phyloP scores from a whole-genome alignment of 2,797 vertebrate species.

The Ispidina picta region DNA sequence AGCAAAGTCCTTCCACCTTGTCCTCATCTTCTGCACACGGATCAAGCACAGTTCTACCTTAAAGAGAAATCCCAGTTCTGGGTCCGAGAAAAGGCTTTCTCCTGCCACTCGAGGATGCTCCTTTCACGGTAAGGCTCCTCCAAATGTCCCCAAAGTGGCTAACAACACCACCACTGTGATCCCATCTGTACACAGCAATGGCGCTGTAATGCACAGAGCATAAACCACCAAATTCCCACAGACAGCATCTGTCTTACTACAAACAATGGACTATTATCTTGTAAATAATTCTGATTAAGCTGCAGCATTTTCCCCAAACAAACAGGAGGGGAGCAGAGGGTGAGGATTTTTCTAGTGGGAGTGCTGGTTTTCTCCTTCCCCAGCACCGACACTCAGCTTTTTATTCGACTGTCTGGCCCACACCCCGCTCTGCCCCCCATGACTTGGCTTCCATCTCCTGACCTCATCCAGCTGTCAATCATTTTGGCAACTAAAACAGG shows the following conservation, averaged over 20 bases:
- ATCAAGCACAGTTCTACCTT: neutral
- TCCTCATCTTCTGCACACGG: neutral
- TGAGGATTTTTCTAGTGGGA: constrained; percentile 58
- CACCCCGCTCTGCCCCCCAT: neutral
- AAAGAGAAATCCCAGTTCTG: constrained; percentile 29
- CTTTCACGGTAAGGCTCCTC: constrained; percentile 61
- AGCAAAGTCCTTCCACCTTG: neutral
- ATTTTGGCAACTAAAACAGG: constrained; percentile 16
- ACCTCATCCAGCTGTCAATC: constrained; percentile 24
- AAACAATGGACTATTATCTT: constrained; percentile 86
- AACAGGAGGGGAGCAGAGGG: constrained; percentile 63
- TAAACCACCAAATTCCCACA: constrained; percentile 83
- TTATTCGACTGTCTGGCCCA: constrained; percentile 25
- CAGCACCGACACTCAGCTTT: constrained; percentile 32
- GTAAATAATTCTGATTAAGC: constrained; percentile 87
- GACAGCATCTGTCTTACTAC: constrained; percentile 83
- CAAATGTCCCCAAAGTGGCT: constrained; percentile 67
- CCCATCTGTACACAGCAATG: constrained; percentile 78
- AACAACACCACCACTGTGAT: constrained; percentile 72
- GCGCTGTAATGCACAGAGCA: constrained; percentile 73
- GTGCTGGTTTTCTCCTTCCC: constrained; percentile 24
- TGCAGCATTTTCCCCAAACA: constrained; percentile 77
- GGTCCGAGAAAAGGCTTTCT: neutral
- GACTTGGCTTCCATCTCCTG: constrained; percentile 50
- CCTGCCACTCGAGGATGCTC: constrained; percentile 38